Percentiles rank a stretch among this genome's conserved stretches.
Evolutionary conservation across 2,888 invertebrate genomes (phyloP).

Genomic region (Carabus problematicus): DNA sequence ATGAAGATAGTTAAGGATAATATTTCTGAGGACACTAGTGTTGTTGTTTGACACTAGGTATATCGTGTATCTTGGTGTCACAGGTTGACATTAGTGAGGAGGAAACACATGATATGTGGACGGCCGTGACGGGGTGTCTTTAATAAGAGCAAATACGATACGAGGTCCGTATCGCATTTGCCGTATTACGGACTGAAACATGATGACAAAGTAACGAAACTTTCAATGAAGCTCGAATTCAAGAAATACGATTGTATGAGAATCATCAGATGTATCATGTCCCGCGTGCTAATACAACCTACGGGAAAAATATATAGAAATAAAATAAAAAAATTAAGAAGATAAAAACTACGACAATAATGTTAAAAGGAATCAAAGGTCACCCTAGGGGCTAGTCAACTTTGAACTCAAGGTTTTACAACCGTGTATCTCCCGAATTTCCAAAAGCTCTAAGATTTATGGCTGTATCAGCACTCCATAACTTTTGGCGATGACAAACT

Average conservation of each 20-base stretch:
- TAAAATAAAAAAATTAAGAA: no score
- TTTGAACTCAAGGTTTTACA: conserved; percentile 27
- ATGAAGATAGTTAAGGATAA: no score
- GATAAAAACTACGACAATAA: conserved; percentile 12
- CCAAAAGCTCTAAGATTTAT: conserved; percentile 38
- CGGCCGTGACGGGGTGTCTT: conserved; percentile 27
- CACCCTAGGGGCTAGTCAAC: conserved; percentile 18
- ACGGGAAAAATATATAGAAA: no score
- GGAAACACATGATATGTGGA: conserved; percentile 30
- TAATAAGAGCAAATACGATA: conserved; percentile 35
- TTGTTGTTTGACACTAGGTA: no score
- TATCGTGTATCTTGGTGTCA: no score
- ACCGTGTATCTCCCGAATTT: conserved; percentile 29
- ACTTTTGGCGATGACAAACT: conserved; percentile 40
- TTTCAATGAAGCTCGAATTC: conserved; percentile 15
- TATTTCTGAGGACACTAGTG: no score
- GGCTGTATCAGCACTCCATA: conserved; percentile 41
- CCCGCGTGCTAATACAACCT: no score
- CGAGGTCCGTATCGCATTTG: no score
- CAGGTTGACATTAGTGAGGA: no score
- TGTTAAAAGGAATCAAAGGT: conserved; percentile 27
- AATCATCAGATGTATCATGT: no score
- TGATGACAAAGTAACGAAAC: conserved; percentile 26
- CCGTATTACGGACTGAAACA: no score
- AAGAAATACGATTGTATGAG: no score